Evolutionary conservation across 1,140 invertebrate genomes (phyloP).

Genomic region (Hycleus cichorii): DNA sequence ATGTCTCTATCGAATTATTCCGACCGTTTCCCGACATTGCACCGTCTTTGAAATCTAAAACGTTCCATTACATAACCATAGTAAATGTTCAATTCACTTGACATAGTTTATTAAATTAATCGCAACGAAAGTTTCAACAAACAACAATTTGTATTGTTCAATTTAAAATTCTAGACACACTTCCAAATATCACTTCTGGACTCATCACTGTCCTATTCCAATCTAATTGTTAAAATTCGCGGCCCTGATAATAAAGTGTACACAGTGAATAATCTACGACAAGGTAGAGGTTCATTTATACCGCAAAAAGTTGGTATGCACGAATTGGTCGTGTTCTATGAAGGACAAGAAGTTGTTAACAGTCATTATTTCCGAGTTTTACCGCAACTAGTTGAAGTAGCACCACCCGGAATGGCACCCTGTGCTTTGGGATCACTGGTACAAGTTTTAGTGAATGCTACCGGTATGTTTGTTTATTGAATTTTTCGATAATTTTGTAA

Average conservation of each 20-base stretch:
- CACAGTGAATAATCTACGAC: conserved; percentile 60
- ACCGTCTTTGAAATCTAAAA: no score
- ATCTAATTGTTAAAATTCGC: conserved; percentile 71
- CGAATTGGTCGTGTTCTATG: conserved; percentile 61
- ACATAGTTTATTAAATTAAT: background rate
- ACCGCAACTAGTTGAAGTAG: conserved; percentile 76
- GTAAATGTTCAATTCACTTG: no score
- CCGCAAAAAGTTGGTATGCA: conserved; percentile 91
- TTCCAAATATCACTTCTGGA: conserved; percentile 73
- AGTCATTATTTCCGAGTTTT: conserved; percentile 78
- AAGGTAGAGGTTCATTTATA: conserved; percentile 74
- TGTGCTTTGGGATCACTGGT: conserved; percentile 90
- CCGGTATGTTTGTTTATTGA: conserved; percentile 44
- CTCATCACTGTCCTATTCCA: conserved; percentile 67
- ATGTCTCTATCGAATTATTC: no score
- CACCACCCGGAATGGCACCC: conserved; percentile 86
- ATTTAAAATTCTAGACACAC: conserved; percentile 56
- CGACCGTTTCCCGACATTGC: background rate
- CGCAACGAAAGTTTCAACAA: background rate
- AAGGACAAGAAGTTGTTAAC: conserved; percentile 47
- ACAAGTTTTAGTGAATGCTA: conserved; percentile 88
- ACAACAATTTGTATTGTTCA: background rate
- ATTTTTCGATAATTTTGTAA: background rate
- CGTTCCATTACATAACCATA: no score
- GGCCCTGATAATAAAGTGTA: conserved; percentile 51